Base-by-base conservation (phyloP, 2,888 invertebrate species). In the Sycophila texana region DNA sequence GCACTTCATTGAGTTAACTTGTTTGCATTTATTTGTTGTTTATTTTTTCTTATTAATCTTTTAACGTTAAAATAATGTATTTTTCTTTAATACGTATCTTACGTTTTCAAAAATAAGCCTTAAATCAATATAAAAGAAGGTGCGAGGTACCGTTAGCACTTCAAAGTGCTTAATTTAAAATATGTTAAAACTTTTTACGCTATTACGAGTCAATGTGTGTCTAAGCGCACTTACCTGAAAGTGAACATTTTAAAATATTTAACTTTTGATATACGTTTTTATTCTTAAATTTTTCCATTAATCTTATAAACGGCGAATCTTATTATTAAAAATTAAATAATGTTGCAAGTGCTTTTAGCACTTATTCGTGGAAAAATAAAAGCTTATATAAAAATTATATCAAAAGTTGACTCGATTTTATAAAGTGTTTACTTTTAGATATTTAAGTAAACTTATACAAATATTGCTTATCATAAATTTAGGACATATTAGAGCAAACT, bases 31-130 rank as follows among this genome's bases (percentile, higher is more conserved):
- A 61, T 76, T 79, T 67, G 22, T 75, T 75, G 14, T 49, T 58
- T 63, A 22, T 71, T 71, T 75, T 58, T 75, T 76, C 63, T 51
- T n/a, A n/a, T n/a, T n/a, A n/a, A 76, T 70, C 61, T 70, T 70
- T 51, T 57, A 57, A 57, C 20, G 49, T 68, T 68, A n/a, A 55
- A 14, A 51, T 55, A 47, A 18, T 49, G 16, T 67, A 30, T 65
- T 77, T 58, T 57, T 7, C 47, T 65, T n/a, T 49, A 68, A 39
- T 78, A 49, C 22, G 57, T 58, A 63, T 39, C 51, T 16, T n/a
- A 73, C 53, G 14, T 22, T 47, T 78, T 73, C 14, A 30, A 63
- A 79, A 57, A 74, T 79, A 79, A 63, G 55, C 58, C 22, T 67
- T 61, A 61, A 53, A 60, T 39, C 26, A 20, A 47, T 30, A 68